Conservation (phyloP, 2,888 invertebrate species). For the Balanococcus diminutus region DNA sequence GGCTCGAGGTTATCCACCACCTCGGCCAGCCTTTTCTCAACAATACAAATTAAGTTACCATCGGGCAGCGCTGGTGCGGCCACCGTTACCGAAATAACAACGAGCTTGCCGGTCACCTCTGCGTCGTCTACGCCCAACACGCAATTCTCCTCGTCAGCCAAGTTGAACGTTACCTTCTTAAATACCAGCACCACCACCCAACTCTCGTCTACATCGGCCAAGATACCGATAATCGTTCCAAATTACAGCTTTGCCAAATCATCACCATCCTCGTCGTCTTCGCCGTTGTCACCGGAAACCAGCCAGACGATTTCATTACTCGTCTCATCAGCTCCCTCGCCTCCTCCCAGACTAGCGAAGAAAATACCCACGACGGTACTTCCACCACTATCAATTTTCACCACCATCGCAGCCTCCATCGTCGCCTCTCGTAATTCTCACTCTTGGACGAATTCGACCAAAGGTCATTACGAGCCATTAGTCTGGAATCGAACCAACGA, state of each 20-base stretch:
- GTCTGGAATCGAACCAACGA: slow-evolving; percentile 32
- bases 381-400: neutral
- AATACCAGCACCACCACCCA: neutral
- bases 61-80: neutral
- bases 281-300: neutral
- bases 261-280: neutral
- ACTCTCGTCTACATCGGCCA: neutral
- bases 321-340: neutral
- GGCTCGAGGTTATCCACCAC: neutral
- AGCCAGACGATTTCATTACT: neutral
- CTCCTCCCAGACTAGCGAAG: neutral
- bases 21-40: neutral
- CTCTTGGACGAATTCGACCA: neutral
- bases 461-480: slow-evolving; percentile 21
- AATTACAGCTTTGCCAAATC: neutral
- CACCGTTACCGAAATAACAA: neutral
- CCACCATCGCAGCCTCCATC: neutral
- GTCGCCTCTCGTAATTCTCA: neutral
- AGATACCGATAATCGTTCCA: neutral
- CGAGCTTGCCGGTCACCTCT: neutral
- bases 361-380: neutral
- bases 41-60: neutral
- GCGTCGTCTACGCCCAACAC: neutral
- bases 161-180: neutral
- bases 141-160: neutral